Evolutionary conservation across 2,797 vertebrate species (phyloP), one percentile per base, ranked within the genome.

Genomic region (Acipenser oxyrinchus): DNA sequence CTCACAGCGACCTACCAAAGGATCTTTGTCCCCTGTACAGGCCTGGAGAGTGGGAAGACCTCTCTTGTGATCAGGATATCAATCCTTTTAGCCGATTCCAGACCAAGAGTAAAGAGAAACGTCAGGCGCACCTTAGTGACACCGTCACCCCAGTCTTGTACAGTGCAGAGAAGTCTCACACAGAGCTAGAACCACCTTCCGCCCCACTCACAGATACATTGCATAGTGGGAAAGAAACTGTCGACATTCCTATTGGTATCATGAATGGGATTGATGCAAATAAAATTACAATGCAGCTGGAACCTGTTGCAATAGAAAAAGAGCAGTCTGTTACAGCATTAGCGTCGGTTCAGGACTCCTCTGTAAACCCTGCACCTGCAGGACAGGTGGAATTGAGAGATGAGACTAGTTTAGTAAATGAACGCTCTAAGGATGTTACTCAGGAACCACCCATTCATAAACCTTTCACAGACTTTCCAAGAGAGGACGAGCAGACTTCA

Each of bases 11-110:
- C 82, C 91, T 92, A 93, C 93, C 95, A 88, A 93, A 92, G 94
- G 94, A 97, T 97, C 95, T 99, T 88, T 98, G 95, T 95, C 97
- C 97, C 89, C 91, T 99, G 88, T 99, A 99, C 94, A 99, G 97
- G 96, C 97, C 97, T 60, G 93, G 94, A 73, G 95, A 98, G 82
- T 98, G 96, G 97, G 97, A 96, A 82, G 94, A 96, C 78, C 90
- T 98, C 51, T 93, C 95, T 0, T 97, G 94, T 4, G 95, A 98
- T 76, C 93, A 81, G 37, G 95, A 98, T 72, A 86, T 96, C 65
- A 98, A 98, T 82, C 97, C 94, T 10, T 99, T 98, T 80, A 98
- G 95, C 79, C 96, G 96, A 73, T 99, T 95, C 65, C 93, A 99
- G 76, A 88, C 90, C 37, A 83, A 93, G 8, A 88, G 77, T 67